Percentiles rank a stretch among this genome's conserved stretches.
phyloP scores from a whole-genome alignment of 2,888 invertebrate genomes.

The Leucophenga maculata region DNA sequence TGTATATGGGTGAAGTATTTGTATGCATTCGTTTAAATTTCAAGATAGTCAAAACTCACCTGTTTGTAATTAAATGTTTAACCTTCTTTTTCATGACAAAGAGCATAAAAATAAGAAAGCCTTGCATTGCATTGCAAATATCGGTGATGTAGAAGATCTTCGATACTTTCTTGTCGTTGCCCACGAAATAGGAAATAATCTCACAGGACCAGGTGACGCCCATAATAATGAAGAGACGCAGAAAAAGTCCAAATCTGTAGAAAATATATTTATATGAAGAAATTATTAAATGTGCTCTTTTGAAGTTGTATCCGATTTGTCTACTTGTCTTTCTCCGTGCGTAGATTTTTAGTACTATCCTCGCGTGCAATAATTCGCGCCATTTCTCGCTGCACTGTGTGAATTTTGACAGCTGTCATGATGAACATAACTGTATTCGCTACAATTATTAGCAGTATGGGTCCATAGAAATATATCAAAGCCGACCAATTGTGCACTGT shows the following conservation, averaged over 20 bases:
- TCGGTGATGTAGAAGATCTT: constrained; percentile 73
- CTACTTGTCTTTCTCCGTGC: constrained; percentile 70
- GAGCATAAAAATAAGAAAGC: constrained; percentile 77
- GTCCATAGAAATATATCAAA: constrained; percentile 68
- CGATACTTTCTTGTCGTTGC: constrained; percentile 64
- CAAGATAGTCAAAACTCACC: constrained; percentile 52
- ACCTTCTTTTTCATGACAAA: constrained; percentile 77
- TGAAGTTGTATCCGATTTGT: constrained; percentile 23
- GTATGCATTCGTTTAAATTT: background rate
- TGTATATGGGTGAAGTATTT: background rate
- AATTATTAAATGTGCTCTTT: background rate
- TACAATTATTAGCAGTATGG: constrained; percentile 65
- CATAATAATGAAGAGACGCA: constrained; percentile 88
- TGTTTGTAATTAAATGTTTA: constrained; percentile 67
- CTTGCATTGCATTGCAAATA: constrained; percentile 76
- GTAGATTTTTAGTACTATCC: constrained; percentile 67
- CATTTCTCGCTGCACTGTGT: constrained; percentile 69
- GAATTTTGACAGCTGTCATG: constrained; percentile 69
- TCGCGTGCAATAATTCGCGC: constrained; percentile 66
- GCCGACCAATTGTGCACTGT: constrained; percentile 66
- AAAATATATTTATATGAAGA: background rate
- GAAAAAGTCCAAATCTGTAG: constrained; percentile 81
- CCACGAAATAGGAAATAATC: constrained; percentile 81
- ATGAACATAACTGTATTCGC: constrained; percentile 69
- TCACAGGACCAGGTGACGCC: constrained; percentile 89